Conservation (phyloP, 30 jellyfish, hydroid and myxozoan species). For the Sanderia malayensis region DNA sequence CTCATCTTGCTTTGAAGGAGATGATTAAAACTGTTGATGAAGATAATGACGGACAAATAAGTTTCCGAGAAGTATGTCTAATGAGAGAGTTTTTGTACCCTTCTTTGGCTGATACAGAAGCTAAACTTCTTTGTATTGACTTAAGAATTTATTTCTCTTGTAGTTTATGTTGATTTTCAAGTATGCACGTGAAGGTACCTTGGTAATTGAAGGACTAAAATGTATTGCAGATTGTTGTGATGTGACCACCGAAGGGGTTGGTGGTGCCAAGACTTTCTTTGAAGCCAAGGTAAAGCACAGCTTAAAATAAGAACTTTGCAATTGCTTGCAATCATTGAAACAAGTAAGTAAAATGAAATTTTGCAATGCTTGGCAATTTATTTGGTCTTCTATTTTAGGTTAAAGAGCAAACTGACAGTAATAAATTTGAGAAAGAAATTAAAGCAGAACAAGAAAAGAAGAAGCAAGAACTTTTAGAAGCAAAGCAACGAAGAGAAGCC, state of each 20-base stretch:
- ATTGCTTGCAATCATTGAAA: no score
- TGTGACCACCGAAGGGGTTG: slow-evolving; percentile 55
- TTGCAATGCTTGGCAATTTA: no score
- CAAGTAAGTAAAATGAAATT: no score
- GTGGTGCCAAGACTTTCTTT: slow-evolving; percentile 90
- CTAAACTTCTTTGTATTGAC: no score
- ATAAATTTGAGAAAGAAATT: slow-evolving; percentile 83
- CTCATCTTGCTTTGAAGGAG: slow-evolving; percentile 82
- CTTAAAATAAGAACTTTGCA: no score
- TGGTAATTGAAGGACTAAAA: slow-evolving; percentile 36
- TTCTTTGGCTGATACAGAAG: no score
- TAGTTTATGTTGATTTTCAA: slow-evolving; percentile 86
- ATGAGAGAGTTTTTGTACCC: no score
- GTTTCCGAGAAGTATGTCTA: slow-evolving; percentile 80
- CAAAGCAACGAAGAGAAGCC: slow-evolving; percentile 74
- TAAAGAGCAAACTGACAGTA: slow-evolving; percentile 35
- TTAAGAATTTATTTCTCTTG: no score
- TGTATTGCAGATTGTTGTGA: slow-evolving; percentile 44
- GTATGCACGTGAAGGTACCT: slow-evolving; percentile 63
- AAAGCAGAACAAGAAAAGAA: slow-evolving; percentile 84
- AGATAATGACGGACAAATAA: slow-evolving; percentile 86
- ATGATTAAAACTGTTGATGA: slow-evolving; percentile 96
- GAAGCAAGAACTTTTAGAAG: slow-evolving; percentile 73
- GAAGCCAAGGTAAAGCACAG: slow-evolving; percentile 72
- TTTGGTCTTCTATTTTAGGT: slow-evolving; percentile 13